phyloP scores from a whole-genome alignment of 2,797 vertebrate genomes.

The Chromobotia macracanthus region DNA sequence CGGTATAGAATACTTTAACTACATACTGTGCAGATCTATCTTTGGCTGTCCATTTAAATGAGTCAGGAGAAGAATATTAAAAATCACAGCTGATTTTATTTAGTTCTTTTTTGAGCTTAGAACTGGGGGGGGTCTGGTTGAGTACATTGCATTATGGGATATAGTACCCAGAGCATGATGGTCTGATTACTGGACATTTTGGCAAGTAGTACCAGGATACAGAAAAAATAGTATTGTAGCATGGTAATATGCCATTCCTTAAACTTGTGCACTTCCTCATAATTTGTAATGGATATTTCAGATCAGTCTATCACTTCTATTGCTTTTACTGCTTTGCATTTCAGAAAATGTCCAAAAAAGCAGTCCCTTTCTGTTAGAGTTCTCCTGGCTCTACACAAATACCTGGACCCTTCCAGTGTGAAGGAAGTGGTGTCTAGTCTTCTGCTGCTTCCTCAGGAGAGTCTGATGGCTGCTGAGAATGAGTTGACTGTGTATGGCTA shows the following conservation, averaged over 20 bases:
- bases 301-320: no score
- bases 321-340: not conserved
- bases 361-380: conserved; percentile 77
- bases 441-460: conserved; percentile 79
- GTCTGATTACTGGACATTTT: not conserved
- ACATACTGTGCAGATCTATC: not conserved
- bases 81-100: no score
- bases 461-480: conserved; percentile 68
- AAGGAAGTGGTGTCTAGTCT: conserved; percentile 80
- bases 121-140: no score
- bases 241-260: not conserved
- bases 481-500: conserved; percentile 80
- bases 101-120: no score
- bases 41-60: no score
- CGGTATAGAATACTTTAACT: not conserved
- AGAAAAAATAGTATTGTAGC: not conserved
- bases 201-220: no score
- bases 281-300: not conserved
- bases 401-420: conserved; percentile 76
- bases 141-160: no score
- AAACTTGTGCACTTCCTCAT: not conserved
- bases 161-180: no score
- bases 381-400: conserved; percentile 77
- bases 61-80: no score
- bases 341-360: conserved; percentile 54